Conservation (phyloP, 2,797 vertebrate species). For the Pantherophis vulpinus region DNA sequence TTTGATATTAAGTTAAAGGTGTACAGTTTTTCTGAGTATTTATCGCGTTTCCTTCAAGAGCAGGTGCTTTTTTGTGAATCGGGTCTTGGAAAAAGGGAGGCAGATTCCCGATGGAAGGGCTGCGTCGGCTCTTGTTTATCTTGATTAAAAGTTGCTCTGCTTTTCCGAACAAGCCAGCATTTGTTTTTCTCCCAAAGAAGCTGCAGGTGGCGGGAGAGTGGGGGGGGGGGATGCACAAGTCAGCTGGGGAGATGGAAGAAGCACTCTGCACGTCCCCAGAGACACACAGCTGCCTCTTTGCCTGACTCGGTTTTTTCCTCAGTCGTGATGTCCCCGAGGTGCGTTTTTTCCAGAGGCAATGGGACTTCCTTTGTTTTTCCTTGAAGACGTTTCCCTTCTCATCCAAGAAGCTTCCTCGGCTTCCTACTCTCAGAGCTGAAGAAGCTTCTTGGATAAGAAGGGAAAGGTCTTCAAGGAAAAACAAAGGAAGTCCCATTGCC, state of each 20-base stretch:
- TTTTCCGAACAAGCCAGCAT: background rate
- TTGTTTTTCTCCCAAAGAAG: background rate
- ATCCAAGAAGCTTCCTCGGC: too few relatives aligned
- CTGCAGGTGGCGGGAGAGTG: too few relatives aligned
- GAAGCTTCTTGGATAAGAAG: too few relatives aligned
- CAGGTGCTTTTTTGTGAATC: background rate
- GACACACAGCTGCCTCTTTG: background rate
- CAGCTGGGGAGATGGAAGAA: background rate
- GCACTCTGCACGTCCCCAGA: background rate
- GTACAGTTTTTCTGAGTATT: slow-evolving; percentile 20
- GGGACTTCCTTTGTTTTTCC: too few relatives aligned
- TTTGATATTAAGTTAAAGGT: slow-evolving; percentile 40
- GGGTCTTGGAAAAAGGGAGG: too few relatives aligned
- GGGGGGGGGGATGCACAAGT: too few relatives aligned
- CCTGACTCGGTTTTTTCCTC: background rate
- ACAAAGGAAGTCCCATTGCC: too few relatives aligned
- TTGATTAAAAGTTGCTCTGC: slow-evolving; percentile 2
- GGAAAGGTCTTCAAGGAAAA: too few relatives aligned
- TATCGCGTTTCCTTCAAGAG: slow-evolving; percentile 14
- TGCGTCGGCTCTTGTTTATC: background rate
- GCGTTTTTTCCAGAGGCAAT: too few relatives aligned
- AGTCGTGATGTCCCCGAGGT: too few relatives aligned
- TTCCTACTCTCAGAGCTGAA: too few relatives aligned
- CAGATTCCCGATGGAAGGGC: background rate
- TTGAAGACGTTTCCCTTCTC: too few relatives aligned